These are phyloP conservation scores for Drosophila bifasciata DNA, from an alignment of 1,140 invertebrate genomes.

Conservation along the genomic window DNA sequence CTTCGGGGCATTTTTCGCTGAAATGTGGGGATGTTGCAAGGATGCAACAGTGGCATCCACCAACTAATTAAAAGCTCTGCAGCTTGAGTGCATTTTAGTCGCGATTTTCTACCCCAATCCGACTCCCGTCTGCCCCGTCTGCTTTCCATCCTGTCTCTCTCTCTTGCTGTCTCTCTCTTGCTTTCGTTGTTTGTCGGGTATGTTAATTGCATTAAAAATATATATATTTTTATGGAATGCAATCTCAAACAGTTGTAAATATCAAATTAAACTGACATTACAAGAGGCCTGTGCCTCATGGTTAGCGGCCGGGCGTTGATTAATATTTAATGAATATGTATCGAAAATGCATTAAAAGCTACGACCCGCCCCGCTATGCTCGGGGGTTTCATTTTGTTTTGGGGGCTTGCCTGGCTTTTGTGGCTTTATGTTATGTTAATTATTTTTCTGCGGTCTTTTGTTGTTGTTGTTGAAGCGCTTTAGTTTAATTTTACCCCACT, in stretches of 20 bases:
- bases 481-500: background rate
- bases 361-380: background rate
- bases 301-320: constrained; percentile 45
- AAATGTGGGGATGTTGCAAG: too few species aligned
- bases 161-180: background rate
- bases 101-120: constrained; percentile 25
- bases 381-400: too few species aligned
- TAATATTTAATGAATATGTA: constrained; percentile 76
- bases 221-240: constrained; percentile 56
- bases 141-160: background rate
- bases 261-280: constrained; percentile 72
- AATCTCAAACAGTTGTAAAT: constrained; percentile 52
- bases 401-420: background rate
- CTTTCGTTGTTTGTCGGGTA: constrained; percentile 9
- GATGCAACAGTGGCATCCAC: too few species aligned
- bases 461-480: background rate
- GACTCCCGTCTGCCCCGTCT: too few species aligned
- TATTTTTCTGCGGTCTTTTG: constrained; percentile 1
- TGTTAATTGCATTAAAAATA: constrained; percentile 71
- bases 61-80: constrained; percentile 46
- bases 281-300: constrained; percentile 25
- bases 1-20: constrained; percentile 6
- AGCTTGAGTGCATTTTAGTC: constrained; percentile 29
- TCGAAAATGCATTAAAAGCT: constrained; percentile 66
- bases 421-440: constrained; percentile 23